phyloP scores from a whole-genome alignment of 37 sponge, comb jelly and placozoan genomes.

The Diacarnus erythraeanus region DNA sequence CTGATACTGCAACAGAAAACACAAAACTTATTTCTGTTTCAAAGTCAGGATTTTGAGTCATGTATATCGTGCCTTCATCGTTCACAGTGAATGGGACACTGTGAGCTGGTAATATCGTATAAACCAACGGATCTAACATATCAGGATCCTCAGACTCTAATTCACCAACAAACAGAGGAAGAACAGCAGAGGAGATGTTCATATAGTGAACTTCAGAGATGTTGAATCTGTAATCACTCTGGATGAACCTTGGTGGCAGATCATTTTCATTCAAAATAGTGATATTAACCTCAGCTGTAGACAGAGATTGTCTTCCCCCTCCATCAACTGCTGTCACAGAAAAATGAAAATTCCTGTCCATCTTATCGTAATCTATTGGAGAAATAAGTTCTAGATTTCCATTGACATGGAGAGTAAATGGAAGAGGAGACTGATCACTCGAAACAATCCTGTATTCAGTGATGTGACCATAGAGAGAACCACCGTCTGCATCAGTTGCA shows the following conservation, averaged over 20 bases:
- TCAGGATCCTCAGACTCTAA: conserved; percentile 37
- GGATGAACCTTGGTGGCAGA: conserved; percentile 32
- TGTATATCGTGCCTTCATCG: conserved; percentile 17
- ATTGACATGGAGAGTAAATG: conserved; percentile 25
- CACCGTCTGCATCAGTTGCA: conserved; percentile 51
- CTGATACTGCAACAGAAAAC: conserved; percentile 40
- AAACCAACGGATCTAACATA: not conserved
- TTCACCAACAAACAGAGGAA: not conserved
- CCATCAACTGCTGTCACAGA: conserved; percentile 49
- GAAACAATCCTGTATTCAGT: conserved; percentile 8
- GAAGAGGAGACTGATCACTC: not conserved
- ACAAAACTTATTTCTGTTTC: conserved; percentile 19
- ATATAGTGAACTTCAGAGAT: conserved; percentile 17
- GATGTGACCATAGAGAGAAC: conserved; percentile 30
- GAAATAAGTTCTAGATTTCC: conserved; percentile 33
- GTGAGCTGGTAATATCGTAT: conserved; percentile 11
- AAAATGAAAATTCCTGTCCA: conserved; percentile 15
- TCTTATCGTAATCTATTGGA: conserved; percentile 48
- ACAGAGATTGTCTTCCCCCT: conserved; percentile 25
- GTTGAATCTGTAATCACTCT: conserved; percentile 24
- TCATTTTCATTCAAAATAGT: conserved; percentile 30
- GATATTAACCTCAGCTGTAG: conserved; percentile 12
- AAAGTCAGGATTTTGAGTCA: conserved; percentile 49
- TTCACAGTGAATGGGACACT: conserved; percentile 25
- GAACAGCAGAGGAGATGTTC: not conserved